A percentile compares a stretch with the other conserved stretches of the same genome.
phyloP scores from a whole-genome alignment of 1,140 invertebrate genomes.

The Rhynchophorus ferrugineus region DNA sequence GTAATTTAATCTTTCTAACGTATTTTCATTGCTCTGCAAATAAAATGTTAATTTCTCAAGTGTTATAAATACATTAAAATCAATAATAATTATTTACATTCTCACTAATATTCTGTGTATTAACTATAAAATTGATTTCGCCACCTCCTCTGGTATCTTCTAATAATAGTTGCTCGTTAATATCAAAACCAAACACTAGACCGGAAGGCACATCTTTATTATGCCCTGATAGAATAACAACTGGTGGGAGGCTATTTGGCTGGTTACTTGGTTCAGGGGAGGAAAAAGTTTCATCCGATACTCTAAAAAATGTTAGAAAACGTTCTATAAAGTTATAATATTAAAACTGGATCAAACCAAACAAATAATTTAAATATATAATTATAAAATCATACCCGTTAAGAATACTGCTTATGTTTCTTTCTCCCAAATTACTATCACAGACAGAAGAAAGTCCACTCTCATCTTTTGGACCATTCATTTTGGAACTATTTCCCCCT shows the following conservation, averaged over 20 bases:
- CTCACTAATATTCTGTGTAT: slow-evolving; percentile 11
- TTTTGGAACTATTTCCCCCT: neutral
- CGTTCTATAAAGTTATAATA: too few relatives aligned
- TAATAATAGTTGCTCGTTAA: slow-evolving; percentile 55
- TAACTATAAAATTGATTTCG: slow-evolving; percentile 1
- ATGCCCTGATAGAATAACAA: slow-evolving; percentile 51
- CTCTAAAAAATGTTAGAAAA: too few relatives aligned
- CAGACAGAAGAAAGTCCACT: slow-evolving; percentile 8
- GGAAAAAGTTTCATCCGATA: slow-evolving; percentile 4
- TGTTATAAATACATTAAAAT: neutral
- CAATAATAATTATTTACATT: slow-evolving; percentile 9
- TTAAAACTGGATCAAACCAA: too few relatives aligned
- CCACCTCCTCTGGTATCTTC: slow-evolving; percentile 25
- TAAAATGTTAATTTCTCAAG: neutral
- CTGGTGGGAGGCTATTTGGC: slow-evolving; percentile 43
- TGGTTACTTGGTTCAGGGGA: slow-evolving; percentile 1
- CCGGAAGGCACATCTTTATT: slow-evolving; percentile 41
- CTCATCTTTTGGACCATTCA: neutral
- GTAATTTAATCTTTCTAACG: slow-evolving; percentile 4
- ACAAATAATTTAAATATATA: too few relatives aligned
- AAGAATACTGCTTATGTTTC: slow-evolving; percentile 3
- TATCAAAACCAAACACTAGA: slow-evolving; percentile 58
- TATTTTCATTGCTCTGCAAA: slow-evolving; percentile 1
- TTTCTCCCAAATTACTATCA: slow-evolving; percentile 15
- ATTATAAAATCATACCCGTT: slow-evolving; percentile 22